These are phyloP conservation scores for Pyrrhosoma nymphula DNA, from an alignment of 2,888 invertebrate species.

Conservation along the genomic window DNA sequence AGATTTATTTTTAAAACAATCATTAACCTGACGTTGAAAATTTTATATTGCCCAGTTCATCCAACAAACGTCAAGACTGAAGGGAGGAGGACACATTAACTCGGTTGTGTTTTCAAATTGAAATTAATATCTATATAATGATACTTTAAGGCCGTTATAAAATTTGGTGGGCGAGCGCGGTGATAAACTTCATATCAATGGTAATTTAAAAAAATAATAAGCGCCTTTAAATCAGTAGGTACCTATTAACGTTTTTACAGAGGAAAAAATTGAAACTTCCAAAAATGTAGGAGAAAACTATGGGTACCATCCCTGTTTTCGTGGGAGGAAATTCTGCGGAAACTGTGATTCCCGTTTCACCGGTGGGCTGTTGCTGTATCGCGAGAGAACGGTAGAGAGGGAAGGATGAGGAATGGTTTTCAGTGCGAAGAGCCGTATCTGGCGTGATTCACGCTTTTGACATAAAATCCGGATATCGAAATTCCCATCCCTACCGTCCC, in stretches of 20 bases:
- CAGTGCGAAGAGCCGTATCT: neutral
- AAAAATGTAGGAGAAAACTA: neutral
- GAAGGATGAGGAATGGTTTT: neutral
- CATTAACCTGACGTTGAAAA: too few species aligned
- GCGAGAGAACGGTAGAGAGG: neutral
- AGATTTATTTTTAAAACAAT: too few species aligned
- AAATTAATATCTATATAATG: too few species aligned
- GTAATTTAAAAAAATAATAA: too few species aligned
- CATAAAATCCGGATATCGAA: conserved; percentile 6
- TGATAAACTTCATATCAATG: neutral
- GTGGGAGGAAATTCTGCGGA: neutral
- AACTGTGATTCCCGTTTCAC: neutral
- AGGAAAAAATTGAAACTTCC: too few species aligned
- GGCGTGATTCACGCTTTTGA: conserved; percentile 18
- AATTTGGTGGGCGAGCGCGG: neutral
- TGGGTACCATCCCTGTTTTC: neutral
- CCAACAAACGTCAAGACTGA: too few species aligned
- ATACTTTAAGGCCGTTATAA: too few species aligned
- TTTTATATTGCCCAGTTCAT: too few species aligned
- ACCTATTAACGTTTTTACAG: too few species aligned
- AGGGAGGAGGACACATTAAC: neutral
- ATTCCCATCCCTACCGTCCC: neutral
- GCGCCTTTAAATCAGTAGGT: too few species aligned
- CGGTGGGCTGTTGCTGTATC: neutral
- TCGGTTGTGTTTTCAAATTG: too few species aligned